These are phyloP conservation scores for Jacana jacana DNA, from an alignment of 2,113 vertebrate genomes.

Conservation along the genomic window DNA sequence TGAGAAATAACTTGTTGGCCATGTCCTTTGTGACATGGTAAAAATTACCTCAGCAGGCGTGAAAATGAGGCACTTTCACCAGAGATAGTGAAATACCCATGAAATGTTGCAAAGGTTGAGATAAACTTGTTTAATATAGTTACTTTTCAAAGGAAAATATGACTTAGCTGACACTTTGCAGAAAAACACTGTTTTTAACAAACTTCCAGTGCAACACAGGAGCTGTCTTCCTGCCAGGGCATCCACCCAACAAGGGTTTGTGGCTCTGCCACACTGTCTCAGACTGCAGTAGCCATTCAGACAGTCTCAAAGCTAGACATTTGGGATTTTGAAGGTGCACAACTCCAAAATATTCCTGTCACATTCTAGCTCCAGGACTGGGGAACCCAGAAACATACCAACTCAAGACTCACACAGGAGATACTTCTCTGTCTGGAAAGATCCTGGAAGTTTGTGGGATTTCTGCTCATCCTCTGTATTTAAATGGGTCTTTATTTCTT, in stretches of 20 bases:
- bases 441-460: neutral
- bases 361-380: neutral
- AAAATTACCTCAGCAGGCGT: neutral
- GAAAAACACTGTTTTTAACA: neutral
- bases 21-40: neutral
- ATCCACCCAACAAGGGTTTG: neutral
- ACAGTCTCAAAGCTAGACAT: neutral
- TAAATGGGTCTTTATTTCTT: neutral
- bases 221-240: neutral
- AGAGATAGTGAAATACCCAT: neutral
- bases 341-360: neutral
- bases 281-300: neutral
- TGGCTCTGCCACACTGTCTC: neutral
- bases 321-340: neutral
- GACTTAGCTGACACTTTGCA: neutral
- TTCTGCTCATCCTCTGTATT: neutral
- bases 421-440: neutral
- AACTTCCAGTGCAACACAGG: neutral
- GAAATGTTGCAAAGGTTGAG: neutral
- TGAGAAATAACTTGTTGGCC: neutral
- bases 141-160: neutral
- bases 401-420: neutral
- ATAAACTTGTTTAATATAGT: neutral
- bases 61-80: neutral
- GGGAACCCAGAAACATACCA: fast-evolving